phyloP scores from a whole-genome alignment of 23 tunicate genomes.

The Styela clava region DNA sequence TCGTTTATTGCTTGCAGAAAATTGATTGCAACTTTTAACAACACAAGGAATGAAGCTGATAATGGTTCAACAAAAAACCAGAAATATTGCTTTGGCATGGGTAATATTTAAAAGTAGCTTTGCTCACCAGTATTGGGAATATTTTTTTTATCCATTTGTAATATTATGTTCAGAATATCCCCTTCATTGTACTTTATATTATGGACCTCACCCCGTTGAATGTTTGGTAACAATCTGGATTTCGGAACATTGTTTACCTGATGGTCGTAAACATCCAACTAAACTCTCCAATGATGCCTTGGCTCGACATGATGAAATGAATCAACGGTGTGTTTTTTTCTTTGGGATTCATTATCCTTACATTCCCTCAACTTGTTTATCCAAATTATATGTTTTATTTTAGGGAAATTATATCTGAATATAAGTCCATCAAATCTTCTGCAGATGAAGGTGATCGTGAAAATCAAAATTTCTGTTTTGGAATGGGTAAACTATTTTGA shows the following conservation, averaged over 20 bases:
- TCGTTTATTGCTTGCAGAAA: neutral
- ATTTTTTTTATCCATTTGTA: neutral
- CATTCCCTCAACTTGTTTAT: neutral
- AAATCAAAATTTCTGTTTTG: slow-evolving; percentile 23
- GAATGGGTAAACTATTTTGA: slow-evolving; percentile 31
- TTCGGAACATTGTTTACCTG: slow-evolving; percentile 17
- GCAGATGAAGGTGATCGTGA: neutral
- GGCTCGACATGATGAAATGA: slow-evolving; percentile 12
- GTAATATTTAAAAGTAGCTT: neutral
- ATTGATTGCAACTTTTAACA: neutral
- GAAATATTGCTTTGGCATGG: slow-evolving; percentile 11
- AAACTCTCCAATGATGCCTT: neutral
- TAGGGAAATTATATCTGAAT: slow-evolving; percentile 15
- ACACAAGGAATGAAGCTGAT: slow-evolving; percentile 4
- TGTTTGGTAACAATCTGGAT: slow-evolving; percentile 17
- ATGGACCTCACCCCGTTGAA: slow-evolving; percentile 15
- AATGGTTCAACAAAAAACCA: neutral
- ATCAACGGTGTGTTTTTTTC: slow-evolving; percentile 1
- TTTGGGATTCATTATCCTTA: no score
- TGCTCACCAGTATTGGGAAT: neutral
- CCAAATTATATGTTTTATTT: neutral
- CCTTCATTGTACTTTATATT: slow-evolving; percentile 3
- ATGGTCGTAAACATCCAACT: neutral
- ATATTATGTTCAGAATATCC: slow-evolving; percentile 11
- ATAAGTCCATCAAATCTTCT: neutral